These are phyloP conservation scores for Enteromius treurensis DNA, from an alignment of 2,797 vertebrate genomes.

Conservation along the genomic window DNA sequence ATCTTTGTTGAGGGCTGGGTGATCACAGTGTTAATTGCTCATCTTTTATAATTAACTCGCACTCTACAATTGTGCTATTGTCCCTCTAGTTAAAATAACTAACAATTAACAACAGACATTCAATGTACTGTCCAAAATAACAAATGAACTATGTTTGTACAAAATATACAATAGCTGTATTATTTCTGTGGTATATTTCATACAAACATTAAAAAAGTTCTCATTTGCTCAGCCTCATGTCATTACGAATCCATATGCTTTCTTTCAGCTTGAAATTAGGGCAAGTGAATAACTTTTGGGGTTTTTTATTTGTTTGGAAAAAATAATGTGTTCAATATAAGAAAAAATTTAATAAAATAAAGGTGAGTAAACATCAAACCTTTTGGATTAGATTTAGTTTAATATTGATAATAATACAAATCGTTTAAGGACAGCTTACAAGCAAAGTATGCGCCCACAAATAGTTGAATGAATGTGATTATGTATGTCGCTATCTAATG, in stretches of 20 bases:
- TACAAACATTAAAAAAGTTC: neutral
- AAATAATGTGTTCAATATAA: neutral
- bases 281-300: neutral
- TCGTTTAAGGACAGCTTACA: neutral
- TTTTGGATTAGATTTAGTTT: neutral
- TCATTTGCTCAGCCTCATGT: neutral
- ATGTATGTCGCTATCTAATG: neutral
- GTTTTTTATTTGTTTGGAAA: neutral
- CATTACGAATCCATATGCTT: neutral
- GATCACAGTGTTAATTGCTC: constrained; percentile 47
- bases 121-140: neutral
- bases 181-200: neutral
- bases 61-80: constrained; percentile 42
- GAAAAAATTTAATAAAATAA: neutral
- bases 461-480: neutral
- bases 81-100: constrained; percentile 36
- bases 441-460: neutral
- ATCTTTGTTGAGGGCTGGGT: constrained; percentile 16
- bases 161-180: neutral
- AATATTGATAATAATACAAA: neutral
- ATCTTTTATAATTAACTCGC: constrained; percentile 37
- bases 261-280: neutral
- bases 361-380: neutral
- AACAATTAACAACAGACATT: constrained; percentile 6
- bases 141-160: neutral